Base-by-base conservation (phyloP, 2,797 vertebrate species). In the Cichlasoma orientale region DNA sequence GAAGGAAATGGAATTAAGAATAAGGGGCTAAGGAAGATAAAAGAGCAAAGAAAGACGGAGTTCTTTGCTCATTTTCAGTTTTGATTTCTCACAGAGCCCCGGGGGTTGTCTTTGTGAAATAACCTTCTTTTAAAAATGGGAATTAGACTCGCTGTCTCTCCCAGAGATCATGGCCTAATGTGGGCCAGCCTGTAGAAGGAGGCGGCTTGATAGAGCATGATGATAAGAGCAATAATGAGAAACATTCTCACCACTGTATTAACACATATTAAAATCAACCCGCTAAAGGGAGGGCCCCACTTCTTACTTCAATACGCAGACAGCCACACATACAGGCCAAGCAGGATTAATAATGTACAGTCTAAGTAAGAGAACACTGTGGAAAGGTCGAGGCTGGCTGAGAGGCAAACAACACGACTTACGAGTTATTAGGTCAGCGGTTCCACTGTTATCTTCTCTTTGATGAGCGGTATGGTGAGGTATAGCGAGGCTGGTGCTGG, bases 311-410 rank as follows among this genome's bases (percentile, higher is more conserved):
- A 76, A 77, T 59, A 57, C 76, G 74, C 80, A 79, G 27, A 38
- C 56, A 74, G 31, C 50, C 74, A 56, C 56, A 58, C 70, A 76
- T 57, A 77, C 19, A 55, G 59, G 79, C 74, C 79, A 38, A 58
- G 77, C 54, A 57, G 75, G 86, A 89, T 91, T 86, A 90, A 92
- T 92, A 88, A 90, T 90, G 85, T 74, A 90, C 80, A 72, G 70
- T 57, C 72, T 70, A 73, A 90, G 79, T 86, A 79, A 82, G 80
- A 79, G 88, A 88, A 80, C 78, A 58, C 74, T 69, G 83, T 78
- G 86, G 80, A 91, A 92, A 92, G 91, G 92, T 93, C 75, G 63
- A 56, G 41, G 77, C 79, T 74, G 61, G 85, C 89, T 90, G 84
- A 76, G 85, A 91, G 90, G 84, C 25, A 47, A 82, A 84, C 79